Conservation (phyloP, 2,797 vertebrate genomes). For the Eulemur mongoz region DNA sequence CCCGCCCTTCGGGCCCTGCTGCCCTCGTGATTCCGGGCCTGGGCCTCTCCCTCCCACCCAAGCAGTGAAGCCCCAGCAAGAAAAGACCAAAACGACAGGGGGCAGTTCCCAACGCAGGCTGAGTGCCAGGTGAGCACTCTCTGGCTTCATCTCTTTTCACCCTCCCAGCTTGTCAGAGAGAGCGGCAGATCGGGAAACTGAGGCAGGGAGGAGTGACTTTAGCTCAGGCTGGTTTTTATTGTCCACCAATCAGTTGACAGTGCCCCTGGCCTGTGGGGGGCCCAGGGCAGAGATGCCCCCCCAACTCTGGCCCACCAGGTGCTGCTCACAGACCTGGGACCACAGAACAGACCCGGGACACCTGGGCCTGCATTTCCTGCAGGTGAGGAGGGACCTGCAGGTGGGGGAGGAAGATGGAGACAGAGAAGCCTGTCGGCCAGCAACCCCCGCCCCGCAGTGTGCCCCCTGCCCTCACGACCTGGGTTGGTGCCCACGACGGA, state of each 20-base stretch:
- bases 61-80: accelerated
- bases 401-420: accelerated
- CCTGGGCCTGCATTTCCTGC: background rate
- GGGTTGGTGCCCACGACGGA: background rate
- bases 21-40: accelerated
- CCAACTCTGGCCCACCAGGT: accelerated
- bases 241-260: background rate
- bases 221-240: too few species aligned
- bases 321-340: too few species aligned
- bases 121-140: too few species aligned
- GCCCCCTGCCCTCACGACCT: accelerated
- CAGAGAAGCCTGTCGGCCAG: background rate
- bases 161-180: background rate
- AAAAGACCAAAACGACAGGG: accelerated
- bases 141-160: background rate
- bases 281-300: accelerated
- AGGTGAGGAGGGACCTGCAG: background rate
- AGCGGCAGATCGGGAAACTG: background rate
- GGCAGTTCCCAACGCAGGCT: accelerated
- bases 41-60: background rate
- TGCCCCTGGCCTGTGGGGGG: background rate
- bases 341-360: background rate
- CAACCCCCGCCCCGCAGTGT: background rate
- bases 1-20: background rate
- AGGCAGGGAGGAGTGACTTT: background rate